Evolutionary conservation across 2,888 invertebrate genomes (phyloP).

Genomic region (Stramonita haemastoma): DNA sequence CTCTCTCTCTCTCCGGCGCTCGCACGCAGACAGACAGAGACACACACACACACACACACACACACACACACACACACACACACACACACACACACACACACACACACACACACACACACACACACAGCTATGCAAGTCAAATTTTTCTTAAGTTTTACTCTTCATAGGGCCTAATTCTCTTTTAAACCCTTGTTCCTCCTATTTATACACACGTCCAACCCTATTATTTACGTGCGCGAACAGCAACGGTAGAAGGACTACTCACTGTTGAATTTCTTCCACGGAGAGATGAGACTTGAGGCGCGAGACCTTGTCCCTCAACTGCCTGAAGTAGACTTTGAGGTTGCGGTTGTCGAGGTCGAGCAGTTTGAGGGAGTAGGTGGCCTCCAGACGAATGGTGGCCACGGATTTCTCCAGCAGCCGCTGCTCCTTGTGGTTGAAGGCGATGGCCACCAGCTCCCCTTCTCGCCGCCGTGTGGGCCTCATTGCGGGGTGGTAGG

Average conservation of each 20-base stretch:
- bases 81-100: conserved; percentile 15
- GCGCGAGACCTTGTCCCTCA: conserved; percentile 67
- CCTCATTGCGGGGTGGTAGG: not conserved
- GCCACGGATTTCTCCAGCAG: conserved; percentile 68
- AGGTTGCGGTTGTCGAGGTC: conserved; percentile 67
- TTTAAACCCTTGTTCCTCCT: not conserved
- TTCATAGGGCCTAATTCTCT: not conserved
- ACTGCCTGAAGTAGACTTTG: conserved; percentile 64
- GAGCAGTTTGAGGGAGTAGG: conserved; percentile 66
- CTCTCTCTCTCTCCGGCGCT: not conserved
- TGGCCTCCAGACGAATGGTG: conserved; percentile 63
- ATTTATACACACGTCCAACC: not conserved
- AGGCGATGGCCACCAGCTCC: conserved; percentile 60
- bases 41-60: conserved; percentile 17
- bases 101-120: not conserved
- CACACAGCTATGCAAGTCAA: not conserved
- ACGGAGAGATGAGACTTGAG: conserved; percentile 67
- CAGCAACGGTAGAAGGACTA: not conserved
- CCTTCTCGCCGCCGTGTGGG: conserved; percentile 10
- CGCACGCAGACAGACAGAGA: not conserved
- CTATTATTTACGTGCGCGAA: no score
- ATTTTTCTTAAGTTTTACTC: not conserved
- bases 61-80: conserved; percentile 3
- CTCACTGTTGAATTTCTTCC: conserved; percentile 60
- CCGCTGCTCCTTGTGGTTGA: conserved; percentile 70